phyloP scores from a whole-genome alignment of 2,113 vertebrate species.

The Dolichotis patagonum region DNA sequence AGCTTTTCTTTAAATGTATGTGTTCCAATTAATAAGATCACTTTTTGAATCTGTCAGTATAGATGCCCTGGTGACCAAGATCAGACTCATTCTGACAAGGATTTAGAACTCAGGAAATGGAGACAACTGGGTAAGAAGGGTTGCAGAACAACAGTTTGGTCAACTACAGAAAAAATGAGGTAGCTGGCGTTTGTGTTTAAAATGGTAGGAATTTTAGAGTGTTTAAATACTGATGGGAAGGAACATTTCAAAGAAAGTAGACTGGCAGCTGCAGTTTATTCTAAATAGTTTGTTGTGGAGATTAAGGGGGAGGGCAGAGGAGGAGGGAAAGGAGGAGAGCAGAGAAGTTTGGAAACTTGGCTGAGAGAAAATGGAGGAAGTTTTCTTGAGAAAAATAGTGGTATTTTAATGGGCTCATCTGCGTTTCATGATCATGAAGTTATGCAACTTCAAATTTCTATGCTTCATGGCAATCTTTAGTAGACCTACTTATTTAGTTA shows the following conservation, averaged over 20 bases:
- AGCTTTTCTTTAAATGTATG: conserved; percentile 19
- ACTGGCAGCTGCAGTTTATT: neutral
- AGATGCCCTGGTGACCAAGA: neutral
- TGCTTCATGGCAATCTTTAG: neutral
- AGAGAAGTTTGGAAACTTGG: neutral
- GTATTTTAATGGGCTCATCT: neutral
- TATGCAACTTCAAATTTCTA: neutral
- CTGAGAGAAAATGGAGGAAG: neutral
- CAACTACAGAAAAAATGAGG: neutral
- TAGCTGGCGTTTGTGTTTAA: neutral
- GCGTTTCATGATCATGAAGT: neutral
- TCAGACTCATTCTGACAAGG: neutral
- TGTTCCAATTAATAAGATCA: neutral
- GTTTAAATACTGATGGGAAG: neutral
- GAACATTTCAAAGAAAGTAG: neutral
- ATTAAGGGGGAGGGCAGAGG: neutral
- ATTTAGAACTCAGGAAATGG: neutral
- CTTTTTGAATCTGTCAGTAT: neutral
- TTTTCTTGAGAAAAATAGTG: neutral
- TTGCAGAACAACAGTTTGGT: neutral
- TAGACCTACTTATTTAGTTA: neutral
- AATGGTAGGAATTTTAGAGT: neutral
- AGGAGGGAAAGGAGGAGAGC: neutral
- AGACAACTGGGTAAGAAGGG: neutral
- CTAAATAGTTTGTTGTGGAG: neutral